A percentile compares a stretch with the other conserved stretches of the same genome.
phyloP scores from a whole-genome alignment of 1,140 invertebrate species.

The Piezodorus guildinii region DNA sequence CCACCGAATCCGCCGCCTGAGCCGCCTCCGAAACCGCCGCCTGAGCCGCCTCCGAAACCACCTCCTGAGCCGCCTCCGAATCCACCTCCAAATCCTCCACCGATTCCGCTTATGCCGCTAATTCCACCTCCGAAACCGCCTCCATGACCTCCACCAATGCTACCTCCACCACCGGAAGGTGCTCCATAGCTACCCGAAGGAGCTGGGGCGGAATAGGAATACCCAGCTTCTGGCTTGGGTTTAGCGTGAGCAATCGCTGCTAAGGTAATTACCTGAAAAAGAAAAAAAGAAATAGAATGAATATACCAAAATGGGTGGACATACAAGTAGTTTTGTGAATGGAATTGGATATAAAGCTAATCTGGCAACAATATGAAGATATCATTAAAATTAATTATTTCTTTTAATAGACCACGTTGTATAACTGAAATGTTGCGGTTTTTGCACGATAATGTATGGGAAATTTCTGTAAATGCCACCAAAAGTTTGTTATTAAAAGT shows the following conservation, averaged over 20 bases:
- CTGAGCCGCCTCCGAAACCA: conserved; percentile 29
- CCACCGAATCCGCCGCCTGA: conserved; percentile 28
- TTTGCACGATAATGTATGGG: too few relatives aligned
- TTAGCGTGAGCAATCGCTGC: conserved; percentile 38
- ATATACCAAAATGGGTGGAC: too few relatives aligned
- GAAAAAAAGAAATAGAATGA: too few relatives aligned
- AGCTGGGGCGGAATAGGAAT: conserved; percentile 34
- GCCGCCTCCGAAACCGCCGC: conserved; percentile 31
- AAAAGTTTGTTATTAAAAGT: too few relatives aligned
- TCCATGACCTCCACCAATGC: conserved; percentile 29
- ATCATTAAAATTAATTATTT: too few relatives aligned
- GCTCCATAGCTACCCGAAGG: conserved; percentile 35
- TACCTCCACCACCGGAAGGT: conserved; percentile 29
- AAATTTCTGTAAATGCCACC: too few relatives aligned
- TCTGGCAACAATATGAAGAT: too few relatives aligned
- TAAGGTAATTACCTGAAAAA: conserved; percentile 39
- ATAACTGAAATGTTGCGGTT: too few relatives aligned
- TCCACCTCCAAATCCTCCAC: conserved; percentile 34
- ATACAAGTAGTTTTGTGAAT: too few relatives aligned
- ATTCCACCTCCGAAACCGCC: conserved; percentile 29
- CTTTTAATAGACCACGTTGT: too few relatives aligned
- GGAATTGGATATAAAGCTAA: too few relatives aligned
- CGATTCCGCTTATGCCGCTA: conserved; percentile 30
- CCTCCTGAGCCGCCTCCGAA: conserved; percentile 31
- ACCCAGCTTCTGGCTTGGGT: conserved; percentile 38